These are phyloP conservation scores for Tiphia femorata DNA, from an alignment of 2,888 invertebrate species.

Conservation along the genomic window DNA sequence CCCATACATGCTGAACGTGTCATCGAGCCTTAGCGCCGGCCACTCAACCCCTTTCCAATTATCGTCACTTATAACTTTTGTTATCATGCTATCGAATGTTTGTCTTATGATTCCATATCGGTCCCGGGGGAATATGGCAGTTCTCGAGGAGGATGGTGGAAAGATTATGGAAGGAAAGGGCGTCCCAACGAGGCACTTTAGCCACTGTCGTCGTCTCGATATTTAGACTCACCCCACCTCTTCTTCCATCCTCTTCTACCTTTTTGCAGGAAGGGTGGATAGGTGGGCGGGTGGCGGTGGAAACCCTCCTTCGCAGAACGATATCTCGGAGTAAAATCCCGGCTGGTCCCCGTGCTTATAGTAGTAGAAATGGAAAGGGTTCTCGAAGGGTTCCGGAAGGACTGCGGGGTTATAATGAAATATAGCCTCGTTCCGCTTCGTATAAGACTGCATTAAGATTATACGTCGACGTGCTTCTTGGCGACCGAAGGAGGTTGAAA, in stretches of 20 bases:
- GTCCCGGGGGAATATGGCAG: conserved; percentile 1
- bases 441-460: conserved; percentile 70
- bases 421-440: conserved; percentile 68
- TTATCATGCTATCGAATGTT: too few relatives aligned
- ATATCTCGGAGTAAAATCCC: conserved; percentile 55
- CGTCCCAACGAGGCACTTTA: conserved; percentile 50
- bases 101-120: too few relatives aligned
- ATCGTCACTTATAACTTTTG: too few relatives aligned
- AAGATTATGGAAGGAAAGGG: conserved; percentile 54
- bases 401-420: conserved; percentile 69
- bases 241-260: conserved; percentile 8
- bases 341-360: conserved; percentile 37
- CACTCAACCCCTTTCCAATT: too few relatives aligned
- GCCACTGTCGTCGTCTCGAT: conserved; percentile 52
- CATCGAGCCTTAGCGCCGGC: too few relatives aligned
- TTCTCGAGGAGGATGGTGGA: conserved; percentile 31
- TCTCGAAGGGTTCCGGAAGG: conserved; percentile 61
- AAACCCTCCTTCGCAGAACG: conserved; percentile 41
- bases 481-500: conserved; percentile 53
- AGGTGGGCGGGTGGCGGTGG: not conserved
- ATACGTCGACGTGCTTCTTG: conserved; percentile 61
- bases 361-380: conserved; percentile 66
- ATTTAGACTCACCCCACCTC: conserved; percentile 26
- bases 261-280: not conserved
- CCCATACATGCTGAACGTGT: too few relatives aligned